phyloP scores from a whole-genome alignment of 2,888 invertebrate genomes.

The Embidobia sp. region DNA sequence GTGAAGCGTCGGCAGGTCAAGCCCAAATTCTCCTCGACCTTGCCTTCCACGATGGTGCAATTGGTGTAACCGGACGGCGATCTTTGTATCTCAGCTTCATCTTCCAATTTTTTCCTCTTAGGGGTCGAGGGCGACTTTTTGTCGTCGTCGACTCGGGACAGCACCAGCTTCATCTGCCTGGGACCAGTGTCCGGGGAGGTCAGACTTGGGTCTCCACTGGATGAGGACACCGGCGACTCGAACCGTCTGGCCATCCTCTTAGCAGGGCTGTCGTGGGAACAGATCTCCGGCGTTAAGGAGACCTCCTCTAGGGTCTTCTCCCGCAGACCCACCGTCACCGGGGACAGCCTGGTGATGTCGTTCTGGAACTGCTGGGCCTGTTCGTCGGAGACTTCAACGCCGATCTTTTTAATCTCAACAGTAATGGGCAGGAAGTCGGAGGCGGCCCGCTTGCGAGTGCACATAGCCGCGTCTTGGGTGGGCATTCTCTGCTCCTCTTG shows the following conservation, averaged over 20 bases:
- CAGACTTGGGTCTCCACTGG: not conserved
- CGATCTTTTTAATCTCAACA: constrained; percentile 76
- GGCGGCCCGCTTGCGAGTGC: constrained; percentile 69
- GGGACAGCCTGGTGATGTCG: constrained; percentile 77
- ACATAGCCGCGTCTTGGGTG: not conserved
- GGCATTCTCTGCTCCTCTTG: constrained; percentile 30
- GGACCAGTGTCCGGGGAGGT: not conserved
- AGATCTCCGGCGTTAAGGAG: constrained; percentile 73
- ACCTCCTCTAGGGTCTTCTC: constrained; percentile 79
- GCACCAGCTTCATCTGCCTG: constrained; percentile 67
- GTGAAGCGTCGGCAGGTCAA: constrained; percentile 64
- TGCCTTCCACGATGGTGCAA: not conserved
- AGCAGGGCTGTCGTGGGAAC: constrained; percentile 47
- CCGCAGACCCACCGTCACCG: constrained; percentile 76
- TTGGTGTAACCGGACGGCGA: not conserved
- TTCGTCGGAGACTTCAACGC: constrained; percentile 77
- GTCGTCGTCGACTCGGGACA: constrained; percentile 70
- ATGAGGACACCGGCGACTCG: not conserved
- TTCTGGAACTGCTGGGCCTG: constrained; percentile 75
- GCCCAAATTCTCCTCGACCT: constrained; percentile 28
- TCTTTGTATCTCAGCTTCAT: not conserved
- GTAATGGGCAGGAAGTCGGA: constrained; percentile 72
- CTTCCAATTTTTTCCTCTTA: constrained; percentile 13
- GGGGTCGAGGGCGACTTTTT: not conserved
- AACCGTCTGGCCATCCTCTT: not conserved